Base-by-base conservation (phyloP, 2,888 invertebrate species). In the Danaus chrysippus region DNA sequence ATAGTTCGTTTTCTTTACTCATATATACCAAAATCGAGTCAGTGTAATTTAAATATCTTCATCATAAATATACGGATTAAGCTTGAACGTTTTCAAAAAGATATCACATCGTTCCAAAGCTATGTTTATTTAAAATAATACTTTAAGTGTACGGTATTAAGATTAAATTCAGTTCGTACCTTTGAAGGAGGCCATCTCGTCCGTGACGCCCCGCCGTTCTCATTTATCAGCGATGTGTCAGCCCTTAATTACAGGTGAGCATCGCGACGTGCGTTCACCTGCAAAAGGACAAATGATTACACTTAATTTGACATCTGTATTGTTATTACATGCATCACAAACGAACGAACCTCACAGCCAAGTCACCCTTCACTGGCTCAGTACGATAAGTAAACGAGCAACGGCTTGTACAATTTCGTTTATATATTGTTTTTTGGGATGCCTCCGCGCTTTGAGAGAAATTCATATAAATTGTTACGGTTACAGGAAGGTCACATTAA, bases 131-230 rank as follows among this genome's bases (percentile, higher is more conserved):
- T 34, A 57, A 52, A 42, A 54, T 58, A 19, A 54, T 42, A 59
- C 34, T 43, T 41, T 3, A 17, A 52, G 53, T 54, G 55, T 49
- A 3, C 9, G 2, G 1, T 49, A 17, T 53, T 17, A 54, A 52
- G 58, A 42, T 59, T 34, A 11, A 58, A 58, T 23, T 52, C 54
- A 2, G 43, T 56, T 66, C 74, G 69, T 67, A 77, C 77, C 77
- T 76, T 77, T 77, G 74, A 77, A 77, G 56, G 77, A 76, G 70
- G 76, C 75, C 77, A 77, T 76, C 64, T 68, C 65, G 69, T 62
- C 56, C 44, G 57, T 56, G 65, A 56, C 64, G 67, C 69, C 63
- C 61, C 62, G 63, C 62, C 57, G 58, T 69, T 68, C 65, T 71
- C 75, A 73, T 75, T 71, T 74, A 65, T 63, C 60, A 68, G 63